Evolutionary conservation across 2,888 invertebrate genomes (phyloP).

Genomic region (Lasius platythorax): DNA sequence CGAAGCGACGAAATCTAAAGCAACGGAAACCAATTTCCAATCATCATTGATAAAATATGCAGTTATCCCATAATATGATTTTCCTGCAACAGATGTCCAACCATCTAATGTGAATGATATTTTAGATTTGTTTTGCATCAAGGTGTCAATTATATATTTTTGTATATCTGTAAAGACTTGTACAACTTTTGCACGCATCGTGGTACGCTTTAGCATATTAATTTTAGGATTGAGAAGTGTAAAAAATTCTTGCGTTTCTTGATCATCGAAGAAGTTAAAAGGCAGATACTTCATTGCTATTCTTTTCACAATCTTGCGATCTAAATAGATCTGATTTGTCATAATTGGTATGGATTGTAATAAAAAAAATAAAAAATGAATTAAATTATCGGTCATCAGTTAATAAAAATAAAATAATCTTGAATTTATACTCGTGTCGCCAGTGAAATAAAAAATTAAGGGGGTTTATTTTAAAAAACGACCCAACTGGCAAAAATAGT

Average conservation of each 20-base stretch:
- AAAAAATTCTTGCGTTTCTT: constrained; percentile 2
- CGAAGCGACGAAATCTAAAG: background rate
- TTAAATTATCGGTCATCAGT: background rate
- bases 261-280: constrained; percentile 2
- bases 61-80: background rate
- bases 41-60: background rate
- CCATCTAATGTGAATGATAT: background rate
- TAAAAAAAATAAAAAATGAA: background rate
- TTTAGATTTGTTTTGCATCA: background rate
- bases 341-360: background rate
- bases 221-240: background rate
- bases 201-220: background rate
- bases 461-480: too few relatives aligned
- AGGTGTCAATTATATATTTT: background rate
- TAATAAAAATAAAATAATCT: background rate
- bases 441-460: too few relatives aligned
- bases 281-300: background rate
- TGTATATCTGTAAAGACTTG: background rate
- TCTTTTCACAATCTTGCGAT: background rate
- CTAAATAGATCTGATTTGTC: background rate
- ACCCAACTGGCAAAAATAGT: too few relatives aligned
- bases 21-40: background rate
- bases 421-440: too few relatives aligned
- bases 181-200: background rate
- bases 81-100: background rate